These are phyloP conservation scores for Hirtodrosophila confusa DNA, from an alignment of 2,888 invertebrate genomes.

Conservation along the genomic window DNA sequence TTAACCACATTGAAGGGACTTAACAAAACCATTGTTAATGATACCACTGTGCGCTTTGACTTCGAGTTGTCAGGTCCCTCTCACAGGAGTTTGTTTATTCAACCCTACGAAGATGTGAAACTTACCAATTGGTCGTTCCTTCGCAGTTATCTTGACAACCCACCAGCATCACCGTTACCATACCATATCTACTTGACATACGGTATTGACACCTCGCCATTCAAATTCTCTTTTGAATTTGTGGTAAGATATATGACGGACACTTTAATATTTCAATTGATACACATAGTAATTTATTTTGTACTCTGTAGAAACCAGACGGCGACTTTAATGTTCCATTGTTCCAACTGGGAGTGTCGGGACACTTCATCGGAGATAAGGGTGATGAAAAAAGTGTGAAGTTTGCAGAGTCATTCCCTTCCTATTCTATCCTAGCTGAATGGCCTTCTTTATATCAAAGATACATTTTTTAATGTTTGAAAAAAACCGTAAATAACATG, in stretches of 20 bases:
- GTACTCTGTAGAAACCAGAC: constrained; percentile 42
- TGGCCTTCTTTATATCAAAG: constrained; percentile 85
- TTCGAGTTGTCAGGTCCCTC: constrained; percentile 70
- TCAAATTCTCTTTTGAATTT: constrained; percentile 71
- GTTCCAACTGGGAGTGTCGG: constrained; percentile 84
- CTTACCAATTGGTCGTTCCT: constrained; percentile 74
- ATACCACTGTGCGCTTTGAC: constrained; percentile 55
- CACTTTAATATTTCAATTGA: no score
- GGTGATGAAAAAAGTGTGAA: constrained; percentile 83
- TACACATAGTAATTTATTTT: no score
- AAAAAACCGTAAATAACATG: no score
- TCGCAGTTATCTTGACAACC: constrained; percentile 49
- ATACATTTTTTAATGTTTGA: constrained; percentile 64
- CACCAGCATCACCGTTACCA: constrained; percentile 51
- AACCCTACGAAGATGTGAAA: constrained; percentile 62
- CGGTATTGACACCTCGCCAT: constrained; percentile 62
- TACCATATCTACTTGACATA: constrained; percentile 69
- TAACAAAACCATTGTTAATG: constrained; percentile 50
- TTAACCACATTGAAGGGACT: constrained; percentile 58
- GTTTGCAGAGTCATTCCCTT: constrained; percentile 85
- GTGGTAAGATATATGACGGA: constrained; percentile 21
- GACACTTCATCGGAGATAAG: constrained; percentile 83
- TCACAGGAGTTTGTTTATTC: constrained; percentile 73
- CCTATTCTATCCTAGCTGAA: constrained; percentile 84
- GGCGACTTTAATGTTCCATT: constrained; percentile 51